Evolutionary conservation across 2,888 invertebrate species (phyloP).

Genomic region (Xylota sylvarum): DNA sequence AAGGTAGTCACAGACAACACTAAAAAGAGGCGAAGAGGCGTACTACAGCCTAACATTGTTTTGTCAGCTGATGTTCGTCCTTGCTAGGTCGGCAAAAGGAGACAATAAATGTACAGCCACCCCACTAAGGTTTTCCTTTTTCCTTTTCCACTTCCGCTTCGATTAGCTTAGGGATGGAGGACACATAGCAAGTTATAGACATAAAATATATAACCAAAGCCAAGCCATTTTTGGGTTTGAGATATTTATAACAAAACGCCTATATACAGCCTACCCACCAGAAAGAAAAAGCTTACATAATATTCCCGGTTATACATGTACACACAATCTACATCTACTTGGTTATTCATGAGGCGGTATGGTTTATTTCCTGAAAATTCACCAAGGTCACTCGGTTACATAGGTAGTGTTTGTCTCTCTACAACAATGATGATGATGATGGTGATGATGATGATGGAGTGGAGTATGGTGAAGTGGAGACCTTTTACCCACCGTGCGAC

Average conservation of each 20-base stretch:
- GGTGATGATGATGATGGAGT: background rate
- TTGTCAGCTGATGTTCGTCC: slow-evolving; percentile 76
- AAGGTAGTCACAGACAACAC: background rate
- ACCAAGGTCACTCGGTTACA: slow-evolving; percentile 70
- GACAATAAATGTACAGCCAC: background rate
- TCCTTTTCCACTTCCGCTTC: slow-evolving; percentile 49
- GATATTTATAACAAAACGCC: slow-evolving; percentile 8
- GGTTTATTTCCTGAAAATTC: slow-evolving; percentile 74
- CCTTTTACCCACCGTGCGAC: slow-evolving; percentile 24
- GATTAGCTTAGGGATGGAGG: slow-evolving; percentile 22
- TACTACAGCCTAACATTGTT: slow-evolving; percentile 48
- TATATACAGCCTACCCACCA: background rate
- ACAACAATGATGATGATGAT: background rate
- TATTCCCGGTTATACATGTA: slow-evolving; percentile 55
- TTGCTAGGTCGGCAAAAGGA: slow-evolving; percentile 61
- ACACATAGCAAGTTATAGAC: slow-evolving; percentile 35
- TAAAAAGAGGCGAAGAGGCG: background rate
- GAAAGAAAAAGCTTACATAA: slow-evolving; percentile 55
- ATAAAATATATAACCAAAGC: slow-evolving; percentile 21
- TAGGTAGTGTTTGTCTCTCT: slow-evolving; percentile 16
- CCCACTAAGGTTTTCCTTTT: background rate
- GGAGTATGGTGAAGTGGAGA: background rate
- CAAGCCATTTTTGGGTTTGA: slow-evolving; percentile 24
- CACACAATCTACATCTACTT: slow-evolving; percentile 60
- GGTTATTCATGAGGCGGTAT: slow-evolving; percentile 64